These are phyloP conservation scores for Apotomis turbidana DNA, from an alignment of 2,888 invertebrate species.

Conservation along the genomic window DNA sequence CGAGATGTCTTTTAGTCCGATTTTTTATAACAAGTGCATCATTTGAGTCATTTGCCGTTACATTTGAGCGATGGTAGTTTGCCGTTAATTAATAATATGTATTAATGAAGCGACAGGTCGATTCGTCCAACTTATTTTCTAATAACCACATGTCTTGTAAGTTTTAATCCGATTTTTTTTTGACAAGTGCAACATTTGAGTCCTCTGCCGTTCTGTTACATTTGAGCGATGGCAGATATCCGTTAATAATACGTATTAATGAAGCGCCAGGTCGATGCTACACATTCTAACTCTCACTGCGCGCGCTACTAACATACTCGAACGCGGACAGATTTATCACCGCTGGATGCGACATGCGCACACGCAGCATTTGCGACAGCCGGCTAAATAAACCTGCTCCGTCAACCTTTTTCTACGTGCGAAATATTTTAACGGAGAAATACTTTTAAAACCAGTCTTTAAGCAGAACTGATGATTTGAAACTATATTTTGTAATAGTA, in stretches of 20 bases:
- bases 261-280: constrained; percentile 57
- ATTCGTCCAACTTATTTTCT: too few relatives aligned
- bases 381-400: too few relatives aligned
- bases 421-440: too few relatives aligned
- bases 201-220: neutral
- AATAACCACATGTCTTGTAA: too few relatives aligned
- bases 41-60: neutral
- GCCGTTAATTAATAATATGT: constrained; percentile 29
- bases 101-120: constrained; percentile 50
- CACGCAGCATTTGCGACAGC: neutral
- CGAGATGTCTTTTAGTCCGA: too few relatives aligned
- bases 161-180: too few relatives aligned
- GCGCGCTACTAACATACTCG: constrained; percentile 69
- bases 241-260: constrained; percentile 35
- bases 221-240: constrained; percentile 2
- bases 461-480: too few relatives aligned
- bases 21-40: too few relatives aligned
- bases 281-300: constrained; percentile 76
- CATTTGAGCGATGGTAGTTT: constrained; percentile 1
- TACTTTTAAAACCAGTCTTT: too few relatives aligned
- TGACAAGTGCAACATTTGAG: too few relatives aligned
- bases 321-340: constrained; percentile 42
- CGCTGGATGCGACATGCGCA: constrained; percentile 33
- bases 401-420: too few relatives aligned
- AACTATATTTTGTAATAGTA: too few relatives aligned